phyloP scores from a whole-genome alignment of 2,797 vertebrate genomes.

The Otolemur crassicaudatus region DNA sequence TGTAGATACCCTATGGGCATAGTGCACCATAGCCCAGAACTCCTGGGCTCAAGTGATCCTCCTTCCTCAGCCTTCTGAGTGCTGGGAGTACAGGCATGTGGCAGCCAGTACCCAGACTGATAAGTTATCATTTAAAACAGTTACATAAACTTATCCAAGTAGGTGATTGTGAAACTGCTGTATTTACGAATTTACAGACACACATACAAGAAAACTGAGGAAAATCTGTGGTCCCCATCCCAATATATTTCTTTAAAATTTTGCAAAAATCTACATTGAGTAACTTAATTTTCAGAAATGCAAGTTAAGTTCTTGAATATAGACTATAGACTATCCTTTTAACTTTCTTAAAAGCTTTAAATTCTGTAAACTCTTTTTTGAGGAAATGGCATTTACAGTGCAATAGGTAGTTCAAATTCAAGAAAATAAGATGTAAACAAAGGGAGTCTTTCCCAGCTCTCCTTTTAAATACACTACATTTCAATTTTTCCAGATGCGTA shows the following conservation, averaged over 20 bases:
- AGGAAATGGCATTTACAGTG: slow-evolving; percentile 13
- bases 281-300: slow-evolving; percentile 59
- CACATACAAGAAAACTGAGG: background rate
- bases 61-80: background rate
- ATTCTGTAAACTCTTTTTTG: slow-evolving; percentile 32
- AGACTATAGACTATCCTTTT: background rate
- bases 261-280: background rate
- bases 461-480: background rate
- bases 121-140: slow-evolving; percentile 18
- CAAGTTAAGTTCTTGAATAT: background rate
- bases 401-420: slow-evolving; percentile 9
- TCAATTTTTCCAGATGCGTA: background rate
- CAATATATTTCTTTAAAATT: background rate
- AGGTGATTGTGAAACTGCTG: background rate
- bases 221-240: background rate
- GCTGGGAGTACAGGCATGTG: background rate
- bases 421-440: background rate
- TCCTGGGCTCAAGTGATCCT: background rate
- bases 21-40: background rate
- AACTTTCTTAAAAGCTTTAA: slow-evolving; percentile 33
- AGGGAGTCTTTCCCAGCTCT: background rate
- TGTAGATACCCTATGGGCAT: background rate
- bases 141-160: background rate
- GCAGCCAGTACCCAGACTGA: background rate
- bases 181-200: background rate